These are phyloP conservation scores for Heliocidaris tuberculata DNA, from an alignment of 35 echinoderm and acorn worm species.

Conservation along the genomic window DNA sequence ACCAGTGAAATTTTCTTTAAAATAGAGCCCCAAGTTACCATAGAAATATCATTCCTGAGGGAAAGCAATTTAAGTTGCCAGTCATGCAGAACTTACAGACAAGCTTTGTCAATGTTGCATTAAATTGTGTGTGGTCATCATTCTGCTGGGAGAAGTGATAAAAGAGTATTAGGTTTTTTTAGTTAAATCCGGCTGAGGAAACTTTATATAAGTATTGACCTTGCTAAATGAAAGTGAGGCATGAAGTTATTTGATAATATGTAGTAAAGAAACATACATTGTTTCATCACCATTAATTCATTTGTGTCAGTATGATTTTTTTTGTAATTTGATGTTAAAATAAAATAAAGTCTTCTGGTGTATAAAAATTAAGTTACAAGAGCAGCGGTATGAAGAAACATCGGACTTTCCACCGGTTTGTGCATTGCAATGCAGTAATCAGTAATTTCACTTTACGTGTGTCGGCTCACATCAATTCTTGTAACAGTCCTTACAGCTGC, in stretches of 20 bases:
- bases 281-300: not conserved
- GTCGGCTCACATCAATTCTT: conserved; percentile 34
- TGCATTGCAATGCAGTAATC: conserved; percentile 8
- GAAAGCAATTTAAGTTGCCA: not conserved
- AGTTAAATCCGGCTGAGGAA: not conserved
- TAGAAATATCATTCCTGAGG: not conserved
- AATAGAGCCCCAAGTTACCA: not conserved
- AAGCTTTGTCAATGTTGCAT: not conserved
- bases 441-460: conserved; percentile 6
- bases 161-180: not conserved
- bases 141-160: not conserved
- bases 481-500: conserved; percentile 32
- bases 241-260: not conserved
- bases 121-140: not conserved
- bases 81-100: not conserved
- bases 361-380: not conserved
- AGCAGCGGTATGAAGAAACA: not conserved
- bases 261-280: not conserved
- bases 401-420: not conserved
- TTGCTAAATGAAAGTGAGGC: not conserved
- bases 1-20: not conserved
- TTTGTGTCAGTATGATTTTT: not conserved
- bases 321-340: not conserved
- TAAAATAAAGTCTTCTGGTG: not conserved
- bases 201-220: not conserved